Percentiles rank a stretch among this genome's conserved stretches.
These are phyloP conservation scores for Lasioglossum zephyrum DNA, from an alignment of 2,888 invertebrate species.

Conservation along the genomic window DNA sequence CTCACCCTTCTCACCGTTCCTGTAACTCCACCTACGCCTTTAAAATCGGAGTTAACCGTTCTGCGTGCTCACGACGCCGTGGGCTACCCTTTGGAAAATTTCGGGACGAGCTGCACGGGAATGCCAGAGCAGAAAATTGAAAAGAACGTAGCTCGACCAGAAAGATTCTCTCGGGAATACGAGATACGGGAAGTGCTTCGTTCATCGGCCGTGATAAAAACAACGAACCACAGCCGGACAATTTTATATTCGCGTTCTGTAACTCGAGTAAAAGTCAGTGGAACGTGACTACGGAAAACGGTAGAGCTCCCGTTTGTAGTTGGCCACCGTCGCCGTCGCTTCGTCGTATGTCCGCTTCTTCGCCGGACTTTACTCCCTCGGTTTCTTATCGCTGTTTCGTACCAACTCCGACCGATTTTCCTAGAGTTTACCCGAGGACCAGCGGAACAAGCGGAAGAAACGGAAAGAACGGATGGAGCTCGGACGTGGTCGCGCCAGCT, in stretches of 20 bases:
- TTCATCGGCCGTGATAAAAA: conserved; percentile 2
- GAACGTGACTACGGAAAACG: conserved; percentile 7
- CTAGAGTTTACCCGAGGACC: conserved; percentile 23
- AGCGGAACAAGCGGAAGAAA: background rate
- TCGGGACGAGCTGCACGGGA: conserved; percentile 8
- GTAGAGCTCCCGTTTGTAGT: background rate
- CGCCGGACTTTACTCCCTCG: conserved; percentile 38
- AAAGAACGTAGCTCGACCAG: background rate
- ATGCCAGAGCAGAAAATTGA: background rate
- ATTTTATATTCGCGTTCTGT: conserved; percentile 23
- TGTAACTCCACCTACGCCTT: background rate
- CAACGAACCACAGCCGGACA: background rate
- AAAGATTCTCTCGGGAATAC: conserved; percentile 1
- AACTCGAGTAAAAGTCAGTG: conserved; percentile 22
- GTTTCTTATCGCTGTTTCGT: conserved; percentile 51
- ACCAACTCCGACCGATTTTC: conserved; percentile 55
- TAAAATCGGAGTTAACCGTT: conserved; percentile 45
- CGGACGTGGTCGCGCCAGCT: conserved; percentile 39
- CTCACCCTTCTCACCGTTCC: background rate
- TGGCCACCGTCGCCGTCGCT: background rate
- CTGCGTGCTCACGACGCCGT: conserved; percentile 31
- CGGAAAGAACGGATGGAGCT: conserved; percentile 22
- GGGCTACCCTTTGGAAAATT: conserved; percentile 18
- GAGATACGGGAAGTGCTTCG: background rate
- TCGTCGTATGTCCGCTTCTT: background rate